Conservation (phyloP, 2,797 vertebrate genomes). For the Acridotheres tristis region DNA sequence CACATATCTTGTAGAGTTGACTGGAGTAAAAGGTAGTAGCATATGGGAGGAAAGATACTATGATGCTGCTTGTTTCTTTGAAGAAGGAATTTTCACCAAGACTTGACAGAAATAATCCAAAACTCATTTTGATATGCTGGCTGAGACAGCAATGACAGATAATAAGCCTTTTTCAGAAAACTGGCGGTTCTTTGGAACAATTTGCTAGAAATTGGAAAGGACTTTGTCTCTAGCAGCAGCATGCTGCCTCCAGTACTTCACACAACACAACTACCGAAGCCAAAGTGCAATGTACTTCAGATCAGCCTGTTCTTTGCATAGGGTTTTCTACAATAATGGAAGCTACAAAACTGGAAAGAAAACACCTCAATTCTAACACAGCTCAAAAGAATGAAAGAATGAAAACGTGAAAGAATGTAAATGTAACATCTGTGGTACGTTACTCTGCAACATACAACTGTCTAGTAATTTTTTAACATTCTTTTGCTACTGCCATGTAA, state of each 20-base stretch:
- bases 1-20: background rate
- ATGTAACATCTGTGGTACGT: background rate
- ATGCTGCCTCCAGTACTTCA: background rate
- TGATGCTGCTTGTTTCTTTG: background rate
- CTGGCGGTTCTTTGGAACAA: background rate
- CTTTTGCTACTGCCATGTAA: background rate
- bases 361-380: background rate
- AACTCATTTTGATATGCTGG: background rate
- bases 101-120: background rate
- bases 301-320: background rate
- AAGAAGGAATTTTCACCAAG: background rate
- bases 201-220: background rate
- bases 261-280: background rate
- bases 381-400: background rate
- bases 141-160: background rate
- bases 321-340: background rate
- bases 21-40: background rate
- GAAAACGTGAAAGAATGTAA: background rate
- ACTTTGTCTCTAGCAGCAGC: background rate
- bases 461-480: background rate
- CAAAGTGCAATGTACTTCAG: background rate
- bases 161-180: background rate
- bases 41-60: background rate
- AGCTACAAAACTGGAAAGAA: background rate
- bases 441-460: background rate